These are phyloP conservation scores for Coreoperca whiteheadi DNA, from an alignment of 2,113 vertebrate genomes.

Conservation along the genomic window DNA sequence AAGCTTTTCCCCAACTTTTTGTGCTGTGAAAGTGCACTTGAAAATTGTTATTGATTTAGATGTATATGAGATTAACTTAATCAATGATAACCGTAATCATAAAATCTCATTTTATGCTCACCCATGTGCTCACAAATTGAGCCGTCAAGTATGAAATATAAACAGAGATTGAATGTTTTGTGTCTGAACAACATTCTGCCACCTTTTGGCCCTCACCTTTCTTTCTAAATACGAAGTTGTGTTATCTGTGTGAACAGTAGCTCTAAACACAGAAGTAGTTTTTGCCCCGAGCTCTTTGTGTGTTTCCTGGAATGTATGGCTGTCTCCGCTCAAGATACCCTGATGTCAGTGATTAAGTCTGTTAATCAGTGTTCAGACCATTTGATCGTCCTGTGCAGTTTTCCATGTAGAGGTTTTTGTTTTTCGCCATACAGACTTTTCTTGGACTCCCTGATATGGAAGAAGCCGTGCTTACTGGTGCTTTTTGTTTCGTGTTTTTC, in stretches of 20 bases:
- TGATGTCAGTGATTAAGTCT: conserved; percentile 65
- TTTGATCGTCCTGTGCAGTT: conserved; percentile 55
- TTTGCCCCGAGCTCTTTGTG: conserved; percentile 19
- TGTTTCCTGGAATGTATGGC: conserved; percentile 37
- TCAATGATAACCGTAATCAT: neutral
- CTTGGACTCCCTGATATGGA: neutral
- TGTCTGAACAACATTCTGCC: too few relatives aligned
- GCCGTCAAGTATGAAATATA: neutral
- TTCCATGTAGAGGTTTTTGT: conserved; percentile 11
- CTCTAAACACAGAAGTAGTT: conserved; percentile 22
- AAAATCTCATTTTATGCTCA: neutral
- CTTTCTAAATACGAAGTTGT: neutral
- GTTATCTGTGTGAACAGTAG: neutral
- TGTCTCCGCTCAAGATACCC: conserved; percentile 8
- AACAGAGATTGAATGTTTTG: neutral
- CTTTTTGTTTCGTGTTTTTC: neutral
- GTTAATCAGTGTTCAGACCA: conserved; percentile 44
- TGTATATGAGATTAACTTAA: neutral
- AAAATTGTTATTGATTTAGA: neutral
- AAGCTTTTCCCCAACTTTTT: conserved; percentile 2
- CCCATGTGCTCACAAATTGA: neutral
- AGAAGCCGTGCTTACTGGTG: neutral
- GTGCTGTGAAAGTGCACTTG: neutral
- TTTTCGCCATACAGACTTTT: neutral
- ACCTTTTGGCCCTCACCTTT: neutral